Base-by-base conservation (phyloP, 1,140 invertebrate genomes). In the Mylabris phalerata region DNA sequence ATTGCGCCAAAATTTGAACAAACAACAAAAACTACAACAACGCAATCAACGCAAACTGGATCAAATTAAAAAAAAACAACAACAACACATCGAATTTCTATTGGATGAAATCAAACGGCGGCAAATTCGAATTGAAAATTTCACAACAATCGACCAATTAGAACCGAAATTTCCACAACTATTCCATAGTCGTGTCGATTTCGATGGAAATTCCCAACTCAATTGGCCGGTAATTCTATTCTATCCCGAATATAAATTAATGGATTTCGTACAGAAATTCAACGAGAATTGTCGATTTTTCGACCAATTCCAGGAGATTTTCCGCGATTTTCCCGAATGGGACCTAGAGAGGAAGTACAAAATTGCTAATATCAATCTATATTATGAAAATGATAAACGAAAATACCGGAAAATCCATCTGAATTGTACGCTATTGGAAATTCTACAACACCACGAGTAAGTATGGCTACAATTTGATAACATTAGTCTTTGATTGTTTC, bases 181-280 rank as follows among this genome's bases (percentile, higher is more conserved):
- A 49, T 76, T 77, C 38, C 74, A 82, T 47, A 66, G 73, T 70
- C 73, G 74, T 77, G 86, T 89, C 10, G 75, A 79, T 65, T 64
- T 88, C 2, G 76, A 82, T 65, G 75, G 78, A n/a, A 65, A 78
- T 13, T 74, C 78, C 66, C 69, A 78, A 62, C 77, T 93, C 55
- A 69, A 88, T 61, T 93, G 88, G 92, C 90, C 94, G 43, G 82
- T 90, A 48, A 75, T 89, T 41, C 85, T 95, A 65, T 75, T 90
- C 11, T 95, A 94, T 75, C 92, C 92, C 3, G 90, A 94, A 75
- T 82, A 81, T 64, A 73, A 79, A 52, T 80, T 83, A 50, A 84
- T 83, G 55, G 88, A 91, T 71, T 86, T 89, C 66, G 79, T 90
- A 56, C 79, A 88, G 71, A 76, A 82, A 59, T 88, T 92, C 64